A percentile compares a stretch with the other conserved stretches of the same genome.
Evolutionary conservation across 2,888 invertebrate species (phyloP).

Genomic region (Lacanobia oleracea): DNA sequence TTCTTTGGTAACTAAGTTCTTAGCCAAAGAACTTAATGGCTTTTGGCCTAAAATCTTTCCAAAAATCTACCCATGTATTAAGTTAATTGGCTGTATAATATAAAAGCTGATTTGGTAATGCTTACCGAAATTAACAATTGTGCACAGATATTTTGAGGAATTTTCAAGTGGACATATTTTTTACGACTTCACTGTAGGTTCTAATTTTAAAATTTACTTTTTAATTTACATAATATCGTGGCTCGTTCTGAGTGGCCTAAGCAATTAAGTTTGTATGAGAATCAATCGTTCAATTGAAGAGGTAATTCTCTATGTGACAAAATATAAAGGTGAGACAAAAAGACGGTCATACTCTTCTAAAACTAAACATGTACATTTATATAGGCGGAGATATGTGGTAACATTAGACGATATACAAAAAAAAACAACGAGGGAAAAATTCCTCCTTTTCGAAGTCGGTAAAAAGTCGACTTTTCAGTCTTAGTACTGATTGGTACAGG

Average conservation of each 20-base stretch:
- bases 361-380: constrained; percentile 32
- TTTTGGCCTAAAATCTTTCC: neutral
- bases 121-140: neutral
- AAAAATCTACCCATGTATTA: neutral
- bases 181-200: neutral
- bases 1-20: neutral
- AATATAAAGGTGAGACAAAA: constrained; percentile 14
- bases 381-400: constrained; percentile 39
- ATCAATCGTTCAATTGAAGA: neutral
- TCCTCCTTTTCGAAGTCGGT: constrained; percentile 10
- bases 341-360: constrained; percentile 4
- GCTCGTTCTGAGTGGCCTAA: neutral
- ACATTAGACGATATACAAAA: constrained; percentile 6
- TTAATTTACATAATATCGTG: neutral
- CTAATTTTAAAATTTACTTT: neutral
- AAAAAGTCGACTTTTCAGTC: constrained; percentile 44
- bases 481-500: constrained; percentile 12
- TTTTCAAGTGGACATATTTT: too few relatives aligned
- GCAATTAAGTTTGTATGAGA: neutral
- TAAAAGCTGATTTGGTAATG: neutral
- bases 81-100: neutral
- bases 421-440: neutral
- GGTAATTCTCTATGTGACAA: neutral
- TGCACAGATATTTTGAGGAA: neutral
- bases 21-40: neutral